Percentiles rank a stretch among this genome's conserved stretches.
Conservation (phyloP, 2,797 vertebrate species). For the Diplodus sargus region DNA sequence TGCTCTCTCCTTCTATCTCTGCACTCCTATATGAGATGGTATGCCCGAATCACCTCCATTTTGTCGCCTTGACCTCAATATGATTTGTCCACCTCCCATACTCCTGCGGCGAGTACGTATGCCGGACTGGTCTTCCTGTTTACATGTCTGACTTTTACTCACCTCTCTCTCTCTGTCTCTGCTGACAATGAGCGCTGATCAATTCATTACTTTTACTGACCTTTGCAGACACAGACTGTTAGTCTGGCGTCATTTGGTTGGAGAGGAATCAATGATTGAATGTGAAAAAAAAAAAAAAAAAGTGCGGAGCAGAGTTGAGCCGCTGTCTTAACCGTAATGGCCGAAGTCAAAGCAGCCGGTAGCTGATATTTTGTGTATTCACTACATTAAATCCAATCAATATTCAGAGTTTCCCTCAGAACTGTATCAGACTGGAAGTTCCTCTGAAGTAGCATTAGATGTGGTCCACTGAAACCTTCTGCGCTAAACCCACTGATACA, state of each 20-base stretch:
- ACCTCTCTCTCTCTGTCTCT: constrained; percentile 40
- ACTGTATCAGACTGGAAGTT: constrained; percentile 40
- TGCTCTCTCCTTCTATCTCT: constrained; percentile 58
- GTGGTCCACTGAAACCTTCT: constrained; percentile 39
- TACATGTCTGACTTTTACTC: constrained; percentile 29
- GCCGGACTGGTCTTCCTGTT: constrained; percentile 13
- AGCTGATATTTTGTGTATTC: constrained; percentile 19
- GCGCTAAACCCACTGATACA: constrained; percentile 43
- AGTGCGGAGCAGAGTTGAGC: constrained; percentile 28
- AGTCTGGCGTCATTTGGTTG: constrained; percentile 61
- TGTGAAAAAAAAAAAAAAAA: constrained; percentile 25
- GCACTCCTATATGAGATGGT: constrained; percentile 63
- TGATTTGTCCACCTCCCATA: constrained; percentile 44
- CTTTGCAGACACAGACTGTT: constrained; percentile 65
- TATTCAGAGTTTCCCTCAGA: constrained; percentile 49
- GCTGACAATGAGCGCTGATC: constrained; percentile 59
- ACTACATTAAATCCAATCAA: constrained; percentile 31
- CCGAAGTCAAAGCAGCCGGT: constrained; percentile 13
- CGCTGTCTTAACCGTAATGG: constrained; percentile 21
- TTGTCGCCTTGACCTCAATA: constrained; percentile 66
- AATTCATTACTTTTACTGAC: constrained; percentile 68
- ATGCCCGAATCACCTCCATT: constrained; percentile 67
- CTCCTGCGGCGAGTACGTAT: constrained; percentile 15
- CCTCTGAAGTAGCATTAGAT: constrained; percentile 57
- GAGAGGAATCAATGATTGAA: constrained; percentile 60